phyloP scores from a whole-genome alignment of 2,113 vertebrate genomes.

The Pimephales promelas region DNA sequence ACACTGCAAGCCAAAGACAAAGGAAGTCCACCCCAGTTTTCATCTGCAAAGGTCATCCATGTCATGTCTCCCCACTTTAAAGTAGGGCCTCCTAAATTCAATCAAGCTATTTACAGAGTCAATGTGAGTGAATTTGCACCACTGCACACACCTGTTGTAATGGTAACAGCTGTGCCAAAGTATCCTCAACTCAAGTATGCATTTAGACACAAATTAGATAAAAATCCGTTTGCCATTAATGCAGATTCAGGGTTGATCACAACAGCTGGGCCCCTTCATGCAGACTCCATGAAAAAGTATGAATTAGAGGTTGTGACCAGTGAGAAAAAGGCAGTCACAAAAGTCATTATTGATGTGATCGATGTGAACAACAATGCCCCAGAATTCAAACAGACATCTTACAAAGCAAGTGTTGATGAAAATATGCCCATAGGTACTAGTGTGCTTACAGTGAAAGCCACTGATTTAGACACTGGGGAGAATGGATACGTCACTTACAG shows the following conservation, averaged over 20 bases:
- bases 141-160: slow-evolving; percentile 87
- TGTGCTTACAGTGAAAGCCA: slow-evolving; percentile 84
- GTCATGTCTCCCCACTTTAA: slow-evolving; percentile 86
- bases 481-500: slow-evolving; percentile 97
- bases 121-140: slow-evolving; percentile 94
- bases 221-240: slow-evolving; percentile 84
- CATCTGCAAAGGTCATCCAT: slow-evolving; percentile 87
- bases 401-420: slow-evolving; percentile 91
- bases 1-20: slow-evolving; percentile 97
- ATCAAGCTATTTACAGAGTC: slow-evolving; percentile 87
- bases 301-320: slow-evolving; percentile 88
- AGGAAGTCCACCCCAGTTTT: slow-evolving; percentile 90
- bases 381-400: slow-evolving; percentile 89
- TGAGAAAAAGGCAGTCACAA: slow-evolving; percentile 84
- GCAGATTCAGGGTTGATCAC: slow-evolving; percentile 90
- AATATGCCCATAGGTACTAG: slow-evolving; percentile 88
- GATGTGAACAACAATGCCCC: slow-evolving; percentile 91
- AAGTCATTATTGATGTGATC: slow-evolving; percentile 85
- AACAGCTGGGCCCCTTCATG: slow-evolving; percentile 83
- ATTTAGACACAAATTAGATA: slow-evolving; percentile 83
- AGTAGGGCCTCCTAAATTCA: slow-evolving; percentile 86
- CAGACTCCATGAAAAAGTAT: slow-evolving; percentile 77
- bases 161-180: slow-evolving; percentile 85
- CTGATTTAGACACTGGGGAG: slow-evolving; percentile 89
- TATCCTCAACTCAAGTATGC: slow-evolving; percentile 85